phyloP scores from a whole-genome alignment of 2,888 invertebrate species.

The Spilosoma lubricipeda region DNA sequence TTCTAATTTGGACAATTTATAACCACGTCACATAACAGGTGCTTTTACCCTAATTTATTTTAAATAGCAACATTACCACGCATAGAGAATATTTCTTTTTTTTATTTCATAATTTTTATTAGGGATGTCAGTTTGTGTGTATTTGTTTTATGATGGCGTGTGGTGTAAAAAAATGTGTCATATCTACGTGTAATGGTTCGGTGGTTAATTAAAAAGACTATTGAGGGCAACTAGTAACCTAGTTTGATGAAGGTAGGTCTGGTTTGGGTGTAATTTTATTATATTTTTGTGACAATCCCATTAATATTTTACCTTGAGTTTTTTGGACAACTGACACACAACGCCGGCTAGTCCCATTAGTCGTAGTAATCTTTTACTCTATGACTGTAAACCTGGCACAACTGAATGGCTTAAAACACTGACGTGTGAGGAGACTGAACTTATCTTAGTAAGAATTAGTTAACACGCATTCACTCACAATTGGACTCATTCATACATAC shows the following conservation, averaged over 20 bases:
- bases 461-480: too few species aligned
- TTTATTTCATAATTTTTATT: constrained; percentile 9
- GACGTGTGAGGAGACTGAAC: too few species aligned
- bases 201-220: neutral
- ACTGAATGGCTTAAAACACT: too few species aligned
- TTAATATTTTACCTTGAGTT: too few species aligned
- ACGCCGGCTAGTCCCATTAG: too few species aligned
- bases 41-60: constrained; percentile 15
- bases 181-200: neutral
- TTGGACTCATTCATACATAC: too few species aligned
- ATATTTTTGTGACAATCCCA: neutral
- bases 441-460: too few species aligned
- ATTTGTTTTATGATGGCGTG: neutral
- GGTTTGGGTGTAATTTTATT: neutral
- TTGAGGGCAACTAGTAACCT: neutral
- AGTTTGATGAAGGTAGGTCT: neutral
- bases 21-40: constrained; percentile 6
- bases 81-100: constrained; percentile 18
- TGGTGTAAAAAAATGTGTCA: neutral
- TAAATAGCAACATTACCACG: constrained; percentile 12
- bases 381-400: too few species aligned
- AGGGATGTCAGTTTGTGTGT: constrained; percentile 2
- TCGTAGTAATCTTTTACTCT: too few species aligned
- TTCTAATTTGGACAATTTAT: constrained; percentile 8
- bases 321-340: too few species aligned